These are phyloP conservation scores for Trichogramma dendrolimi DNA, from an alignment of 2,888 invertebrate genomes.

Conservation along the genomic window DNA sequence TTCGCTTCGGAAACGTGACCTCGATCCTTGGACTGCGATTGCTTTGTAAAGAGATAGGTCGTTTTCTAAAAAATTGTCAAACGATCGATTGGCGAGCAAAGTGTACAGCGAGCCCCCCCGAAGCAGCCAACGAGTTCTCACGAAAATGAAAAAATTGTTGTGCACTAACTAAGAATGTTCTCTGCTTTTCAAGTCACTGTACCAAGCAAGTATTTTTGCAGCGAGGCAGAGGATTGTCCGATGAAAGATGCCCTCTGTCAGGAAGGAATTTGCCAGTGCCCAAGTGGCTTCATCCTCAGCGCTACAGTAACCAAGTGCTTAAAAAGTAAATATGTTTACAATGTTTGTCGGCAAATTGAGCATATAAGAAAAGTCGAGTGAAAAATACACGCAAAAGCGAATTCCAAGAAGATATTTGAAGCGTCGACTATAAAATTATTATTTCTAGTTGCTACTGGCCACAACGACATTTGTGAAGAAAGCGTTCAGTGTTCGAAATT, in stretches of 20 bases:
- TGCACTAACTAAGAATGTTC: too few species aligned
- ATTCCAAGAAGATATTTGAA: background rate
- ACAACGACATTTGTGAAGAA: conserved; percentile 36
- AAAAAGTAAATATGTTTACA: conserved; percentile 29
- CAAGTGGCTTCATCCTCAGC: conserved; percentile 30
- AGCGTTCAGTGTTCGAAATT: conserved; percentile 37
- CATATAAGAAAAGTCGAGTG: background rate
- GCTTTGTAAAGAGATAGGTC: too few species aligned
- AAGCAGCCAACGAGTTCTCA: too few species aligned
- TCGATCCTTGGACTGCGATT: too few species aligned
- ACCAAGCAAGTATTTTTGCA: background rate
- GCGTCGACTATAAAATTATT: background rate
- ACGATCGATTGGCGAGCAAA: too few species aligned
- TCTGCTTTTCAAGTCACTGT: too few species aligned
- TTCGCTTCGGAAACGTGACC: too few species aligned
- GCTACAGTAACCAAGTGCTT: conserved; percentile 36
- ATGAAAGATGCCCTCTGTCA: conserved; percentile 31
- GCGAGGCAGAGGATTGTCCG: conserved; percentile 25
- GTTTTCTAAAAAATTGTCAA: too few species aligned
- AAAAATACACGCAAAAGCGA: background rate
- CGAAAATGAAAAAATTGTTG: too few species aligned
- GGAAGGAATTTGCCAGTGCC: conserved; percentile 34
- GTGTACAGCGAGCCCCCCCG: too few species aligned
- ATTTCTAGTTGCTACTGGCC: conserved; percentile 32
- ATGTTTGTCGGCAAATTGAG: background rate